Evolutionary conservation across 2,113 vertebrate genomes (phyloP).

Genomic region (Sphaerodactylus townsendi): DNA sequence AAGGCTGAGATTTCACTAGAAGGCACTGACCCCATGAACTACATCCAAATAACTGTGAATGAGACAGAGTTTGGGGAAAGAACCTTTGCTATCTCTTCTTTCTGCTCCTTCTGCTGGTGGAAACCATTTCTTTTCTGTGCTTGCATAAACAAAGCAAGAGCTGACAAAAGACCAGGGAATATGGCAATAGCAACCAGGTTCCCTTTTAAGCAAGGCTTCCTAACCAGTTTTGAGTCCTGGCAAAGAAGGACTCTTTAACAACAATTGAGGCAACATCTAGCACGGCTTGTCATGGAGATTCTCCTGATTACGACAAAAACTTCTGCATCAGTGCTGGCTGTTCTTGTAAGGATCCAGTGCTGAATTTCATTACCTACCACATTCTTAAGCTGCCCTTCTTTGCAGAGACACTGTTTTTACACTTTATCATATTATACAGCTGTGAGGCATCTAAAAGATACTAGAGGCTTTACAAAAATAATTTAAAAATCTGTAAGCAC

Average conservation of each 20-base stretch:
- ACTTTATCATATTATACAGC: too few species aligned
- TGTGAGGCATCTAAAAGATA: neutral
- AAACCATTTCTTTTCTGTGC: too few species aligned
- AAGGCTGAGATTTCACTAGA: slow-evolving; percentile 13
- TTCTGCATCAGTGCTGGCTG: neutral
- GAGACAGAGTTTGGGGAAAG: too few species aligned
- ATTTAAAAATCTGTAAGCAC: neutral
- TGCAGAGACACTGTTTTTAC: too few species aligned
- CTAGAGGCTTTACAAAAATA: neutral
- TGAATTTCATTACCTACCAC: neutral
- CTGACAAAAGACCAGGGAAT: neutral
- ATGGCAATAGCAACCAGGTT: neutral
- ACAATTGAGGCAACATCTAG: too few species aligned
- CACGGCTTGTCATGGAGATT: neutral
- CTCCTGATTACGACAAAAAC: neutral
- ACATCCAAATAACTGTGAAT: too few species aligned
- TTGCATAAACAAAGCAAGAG: too few species aligned
- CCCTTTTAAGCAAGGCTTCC: neutral
- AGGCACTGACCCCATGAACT: neutral
- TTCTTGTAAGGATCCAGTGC: neutral
- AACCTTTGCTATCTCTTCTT: too few species aligned
- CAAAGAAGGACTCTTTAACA: neutral
- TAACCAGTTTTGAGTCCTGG: neutral
- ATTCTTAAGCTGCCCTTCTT: neutral
- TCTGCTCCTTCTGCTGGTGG: too few species aligned